Evolutionary conservation across 2,797 vertebrate genomes (phyloP), one percentile per base, ranked within the genome.

Genomic region (Coregonus sp.): DNA sequence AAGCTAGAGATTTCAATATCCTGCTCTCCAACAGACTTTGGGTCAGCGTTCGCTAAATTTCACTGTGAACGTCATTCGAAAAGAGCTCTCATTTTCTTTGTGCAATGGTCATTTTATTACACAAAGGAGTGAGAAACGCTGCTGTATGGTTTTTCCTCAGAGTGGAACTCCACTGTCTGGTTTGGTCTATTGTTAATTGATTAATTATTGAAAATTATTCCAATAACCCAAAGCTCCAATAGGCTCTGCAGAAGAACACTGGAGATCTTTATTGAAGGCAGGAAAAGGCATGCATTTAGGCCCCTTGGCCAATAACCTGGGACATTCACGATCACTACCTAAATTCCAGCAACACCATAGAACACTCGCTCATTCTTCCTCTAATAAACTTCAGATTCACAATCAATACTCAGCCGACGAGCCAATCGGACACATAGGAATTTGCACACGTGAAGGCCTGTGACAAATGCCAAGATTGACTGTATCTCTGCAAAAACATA

Each of bases 361-460:
- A 85, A 85, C 74, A 84, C 78, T 79, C 78, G 66, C 63, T 83
- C 75, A 83, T 79, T 89, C 80, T 71, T 70, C 61, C 68, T 78
- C 76, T 86, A 83, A 81, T 76, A 72, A 76, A 82, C 79, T 84
- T 59, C 25, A 52, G 50, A 76, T 59, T 31, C 68, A 61, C 67
- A 61, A 70, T 35, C 51, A 59, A 72, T 37, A 29, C 11, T 14
- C 67, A 5, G 29, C 16, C 2, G 14, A 16, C 65, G 70, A 4
- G 78, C 20, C 65, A 80, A 77, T 78, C 12, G 7, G 33, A 12
- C n/a, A 65, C 59, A 68, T 15, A 12, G 75, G 52, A 56, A 81
- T 81, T 37, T 70, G 66, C n/a, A 69, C 70, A 77, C 52, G 71
- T 75, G 80, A 81, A 79, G 75, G 75, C 74, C 71, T 16, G 68